A percentile compares a stretch with the other conserved stretches of the same genome.
Evolutionary conservation across 2,113 vertebrate genomes (phyloP).

Genomic region (Neogale vison): DNA sequence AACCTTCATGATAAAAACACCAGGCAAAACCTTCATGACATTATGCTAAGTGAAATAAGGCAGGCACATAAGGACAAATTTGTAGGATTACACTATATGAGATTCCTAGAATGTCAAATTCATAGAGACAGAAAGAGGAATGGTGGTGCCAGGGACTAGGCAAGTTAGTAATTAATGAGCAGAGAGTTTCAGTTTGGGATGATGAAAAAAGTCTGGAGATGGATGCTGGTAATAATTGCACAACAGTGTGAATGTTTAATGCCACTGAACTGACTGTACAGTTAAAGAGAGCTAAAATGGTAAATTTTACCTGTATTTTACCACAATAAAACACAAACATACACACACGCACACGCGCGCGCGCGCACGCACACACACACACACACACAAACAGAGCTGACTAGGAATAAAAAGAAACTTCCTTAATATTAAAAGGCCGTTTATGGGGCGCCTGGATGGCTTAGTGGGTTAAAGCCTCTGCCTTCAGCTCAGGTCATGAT

Average conservation of each 20-base stretch:
- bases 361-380: accelerated
- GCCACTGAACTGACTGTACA: background rate
- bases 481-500: too few species aligned
- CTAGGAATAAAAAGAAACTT: background rate
- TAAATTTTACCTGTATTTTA: background rate
- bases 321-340: background rate
- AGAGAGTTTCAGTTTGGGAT: too few species aligned
- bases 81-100: background rate
- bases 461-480: too few species aligned
- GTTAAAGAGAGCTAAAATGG: background rate
- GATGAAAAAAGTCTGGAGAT: too few species aligned
- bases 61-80: background rate
- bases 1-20: background rate
- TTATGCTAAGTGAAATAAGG: background rate
- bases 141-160: too few species aligned
- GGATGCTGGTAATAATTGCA: too few species aligned
- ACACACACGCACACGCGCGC: too few species aligned
- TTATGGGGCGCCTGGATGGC: too few species aligned
- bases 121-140: background rate
- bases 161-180: too few species aligned
- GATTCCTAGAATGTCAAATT: background rate
- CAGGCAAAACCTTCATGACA: background rate
- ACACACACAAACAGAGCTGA: background rate
- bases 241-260: background rate
- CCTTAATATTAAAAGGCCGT: background rate